Base-by-base conservation (phyloP, 2,113 vertebrate genomes). In the Pomatostomus ruficeps region DNA sequence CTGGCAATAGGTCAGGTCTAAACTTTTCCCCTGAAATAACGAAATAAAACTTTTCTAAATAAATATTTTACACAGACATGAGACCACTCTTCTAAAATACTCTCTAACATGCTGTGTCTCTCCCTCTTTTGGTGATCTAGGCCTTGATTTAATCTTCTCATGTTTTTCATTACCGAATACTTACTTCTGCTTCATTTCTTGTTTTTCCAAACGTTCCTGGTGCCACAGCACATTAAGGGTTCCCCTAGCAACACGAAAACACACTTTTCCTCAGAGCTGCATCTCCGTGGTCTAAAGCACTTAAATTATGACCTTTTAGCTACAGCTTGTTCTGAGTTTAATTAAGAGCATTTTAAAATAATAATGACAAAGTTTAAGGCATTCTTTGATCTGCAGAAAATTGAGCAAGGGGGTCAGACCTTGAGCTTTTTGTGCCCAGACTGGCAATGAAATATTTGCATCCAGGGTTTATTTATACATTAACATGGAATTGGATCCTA, bases 241-340 rank as follows among this genome's bases (percentile, higher is more conserved):
- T 97, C 77, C 82, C 97, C 45, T 96, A 92, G 98, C 95, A 97
- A 97, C 95, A 54, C 51, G 74, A 84, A 97, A 96, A 80, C 88
- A 96, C 81, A 73, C 65, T 95, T 95, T 91, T 95, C 74, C 91
- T 93, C 55, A 29, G 84, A 89, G 62, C 68, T 72, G 19, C 54
- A 74, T 77, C 92, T 86, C 75, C 61, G 1, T 49, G 33, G 24
- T 58, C 80, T 91, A 81, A 90, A 96, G 83, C 81, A 85, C 76
- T 97, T 95, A 94, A 95, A 92, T 91, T 38, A 33, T 88, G 91
- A 63, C 92, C 88, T 96, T 84, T 92, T 93, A 89, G 85, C 83
- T 96, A 31, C 81, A 93, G 68, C 66, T 94, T 68, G 38, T 95
- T 95, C 93, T 61, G 33, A 71, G 51, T 51, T 92, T 96, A 95